A percentile compares a stretch with the other conserved stretches of the same genome.
Evolutionary conservation across 2,113 vertebrate genomes (phyloP).

Genomic region (Capricornis sumatraensis): DNA sequence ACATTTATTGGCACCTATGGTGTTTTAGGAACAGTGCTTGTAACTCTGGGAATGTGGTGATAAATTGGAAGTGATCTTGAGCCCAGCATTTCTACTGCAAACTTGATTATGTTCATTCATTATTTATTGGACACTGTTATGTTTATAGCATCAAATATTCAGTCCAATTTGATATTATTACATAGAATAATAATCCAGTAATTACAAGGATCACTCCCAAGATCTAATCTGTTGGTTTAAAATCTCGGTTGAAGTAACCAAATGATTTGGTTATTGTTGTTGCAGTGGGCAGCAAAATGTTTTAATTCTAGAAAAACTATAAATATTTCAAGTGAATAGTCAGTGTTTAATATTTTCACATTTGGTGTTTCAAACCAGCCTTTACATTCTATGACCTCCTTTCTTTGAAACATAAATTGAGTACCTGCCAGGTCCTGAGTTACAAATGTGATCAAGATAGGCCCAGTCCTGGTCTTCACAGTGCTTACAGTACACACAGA

Average conservation of each 20-base stretch:
- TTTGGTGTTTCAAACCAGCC: not conserved
- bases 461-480: not conserved
- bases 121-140: slow-evolving; percentile 20
- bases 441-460: not conserved
- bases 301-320: slow-evolving; percentile 36
- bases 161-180: not conserved
- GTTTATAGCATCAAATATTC: slow-evolving; percentile 31
- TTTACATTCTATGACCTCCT: not conserved
- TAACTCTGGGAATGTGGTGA: not conserved
- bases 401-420: not conserved
- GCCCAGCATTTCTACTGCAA: not conserved
- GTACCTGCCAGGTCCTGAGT: not conserved
- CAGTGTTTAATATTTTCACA: not conserved
- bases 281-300: not conserved
- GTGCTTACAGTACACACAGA: too few relatives aligned
- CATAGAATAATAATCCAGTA: not conserved
- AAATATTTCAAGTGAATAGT: slow-evolving; percentile 1
- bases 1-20: not conserved
- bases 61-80: not conserved
- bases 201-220: not conserved
- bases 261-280: slow-evolving; percentile 11
- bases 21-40: not conserved
- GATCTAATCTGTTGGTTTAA: not conserved
- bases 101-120: slow-evolving; percentile 20
- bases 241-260: slow-evolving; percentile 8